phyloP scores from a whole-genome alignment of 2,888 invertebrate species.

The Koerneria pararmatus region DNA sequence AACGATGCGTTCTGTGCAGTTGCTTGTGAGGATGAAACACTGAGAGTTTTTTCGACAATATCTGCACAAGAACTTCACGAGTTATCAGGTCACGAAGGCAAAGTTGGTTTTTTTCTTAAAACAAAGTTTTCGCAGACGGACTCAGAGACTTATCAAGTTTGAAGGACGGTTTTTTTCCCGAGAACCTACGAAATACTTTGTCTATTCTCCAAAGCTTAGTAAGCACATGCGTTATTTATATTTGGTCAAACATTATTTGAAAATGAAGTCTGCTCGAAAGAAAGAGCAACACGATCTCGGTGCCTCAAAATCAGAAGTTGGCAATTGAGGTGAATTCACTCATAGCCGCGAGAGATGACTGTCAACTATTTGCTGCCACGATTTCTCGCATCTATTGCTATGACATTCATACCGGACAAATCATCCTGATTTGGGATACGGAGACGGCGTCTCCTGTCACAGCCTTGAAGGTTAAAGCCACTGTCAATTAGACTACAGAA shows the following conservation, averaged over 20 bases:
- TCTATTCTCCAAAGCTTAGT: too few species aligned
- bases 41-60: conserved; percentile 80
- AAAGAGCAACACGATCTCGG: too few species aligned
- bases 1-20: conserved; percentile 85
- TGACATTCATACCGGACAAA: conserved; percentile 61
- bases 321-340: too few species aligned
- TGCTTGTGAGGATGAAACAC: conserved; percentile 79
- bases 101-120: conserved; percentile 26
- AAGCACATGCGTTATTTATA: too few species aligned
- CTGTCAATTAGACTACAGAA: too few species aligned
- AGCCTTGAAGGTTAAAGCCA: conserved; percentile 35
- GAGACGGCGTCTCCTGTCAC: conserved; percentile 35
- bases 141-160: too few species aligned
- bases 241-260: too few species aligned
- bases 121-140: too few species aligned
- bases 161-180: background rate
- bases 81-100: conserved; percentile 65
- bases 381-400: conserved; percentile 61
- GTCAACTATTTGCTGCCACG: conserved; percentile 60
- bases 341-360: conserved; percentile 59
- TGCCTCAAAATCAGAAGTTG: too few species aligned
- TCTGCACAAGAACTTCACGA: conserved; percentile 84
- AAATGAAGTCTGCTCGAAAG: too few species aligned
- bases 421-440: conserved; percentile 35
- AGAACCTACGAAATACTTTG: background rate